Percentiles rank a stretch among this genome's conserved stretches.
Conservation (phyloP, 92 coral and sea anemone species). For the Umimayanthus chanpuru region DNA sequence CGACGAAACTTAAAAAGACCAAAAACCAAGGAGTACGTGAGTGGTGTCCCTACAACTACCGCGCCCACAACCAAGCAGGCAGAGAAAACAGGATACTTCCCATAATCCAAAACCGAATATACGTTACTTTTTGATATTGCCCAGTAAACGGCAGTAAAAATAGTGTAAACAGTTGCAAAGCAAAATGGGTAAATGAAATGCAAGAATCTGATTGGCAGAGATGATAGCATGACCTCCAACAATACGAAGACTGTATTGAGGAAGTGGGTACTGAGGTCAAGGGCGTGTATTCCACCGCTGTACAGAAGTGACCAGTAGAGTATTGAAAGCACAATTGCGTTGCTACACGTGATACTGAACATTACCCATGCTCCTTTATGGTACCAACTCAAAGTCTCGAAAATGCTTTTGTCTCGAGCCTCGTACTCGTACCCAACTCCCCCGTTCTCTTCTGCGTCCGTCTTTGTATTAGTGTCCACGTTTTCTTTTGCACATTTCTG, state of each 20-base stretch:
- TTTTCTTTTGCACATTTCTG: background rate
- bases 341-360: conserved; percentile 64
- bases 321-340: conserved; percentile 61
- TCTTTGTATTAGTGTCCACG: background rate
- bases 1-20: conserved; percentile 82
- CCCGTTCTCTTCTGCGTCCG: background rate
- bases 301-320: conserved; percentile 74
- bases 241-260: conserved; percentile 73
- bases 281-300: conserved; percentile 40
- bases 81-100: conserved; percentile 58
- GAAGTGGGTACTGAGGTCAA: conserved; percentile 77
- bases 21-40: conserved; percentile 61
- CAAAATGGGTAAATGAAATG: conserved; percentile 69
- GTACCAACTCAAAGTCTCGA: conserved; percentile 63
- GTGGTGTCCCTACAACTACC: conserved; percentile 58
- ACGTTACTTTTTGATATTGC: conserved; percentile 58
- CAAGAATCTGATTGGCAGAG: conserved; percentile 73
- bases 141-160: conserved; percentile 85
- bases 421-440: conserved; percentile 34
- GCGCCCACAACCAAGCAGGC: conserved; percentile 59
- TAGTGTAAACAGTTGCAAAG: conserved; percentile 53
- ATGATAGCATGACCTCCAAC: conserved; percentile 61
- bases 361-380: conserved; percentile 84
- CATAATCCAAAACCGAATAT: conserved; percentile 73
- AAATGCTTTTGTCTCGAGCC: conserved; percentile 17